Evolutionary conservation across 2,113 vertebrate species (phyloP), one percentile per base, ranked within the genome.

Genomic region (Etia nguti): DNA sequence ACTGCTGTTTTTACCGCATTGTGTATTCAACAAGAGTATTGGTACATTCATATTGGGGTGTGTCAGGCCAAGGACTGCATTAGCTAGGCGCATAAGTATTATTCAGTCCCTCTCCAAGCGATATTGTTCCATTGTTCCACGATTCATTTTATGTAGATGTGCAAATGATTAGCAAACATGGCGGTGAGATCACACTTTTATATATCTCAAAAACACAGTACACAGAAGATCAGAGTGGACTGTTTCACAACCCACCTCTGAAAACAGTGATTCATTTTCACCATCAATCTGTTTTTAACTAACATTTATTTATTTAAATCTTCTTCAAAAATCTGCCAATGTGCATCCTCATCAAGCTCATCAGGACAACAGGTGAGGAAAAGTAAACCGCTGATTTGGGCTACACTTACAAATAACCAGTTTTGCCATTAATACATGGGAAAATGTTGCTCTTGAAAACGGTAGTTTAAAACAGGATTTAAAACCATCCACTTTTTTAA

Each of bases 71-170:
- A 57, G 36, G 6, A 38, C 52, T 79, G 50, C 50, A 56, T 80
- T 80, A 38, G 8, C 0, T 24, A 24, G 34, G 52, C 20, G 10
- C 24, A 8, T 48, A 31, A 57, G 3, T 57, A 57, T 26, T 80
- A 56, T 26, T 36, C 48, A 43, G 38, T 24, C 15, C 22, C 26
- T 10, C 70, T 29, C 41, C 10, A 15, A 77, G 46, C 5, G 18
- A 20, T n/a, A 1, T 31, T 24, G n/a, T 15, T 22, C n/a, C 1
- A 46, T 73, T 0, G 43, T 48, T 50, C 41, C 20, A 31, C 41
- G 10, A 0, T 50, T 1, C 4, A 0, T 13, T 50, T 50, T 77
- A 48, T 31, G 43, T 50, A 77, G 46, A 50, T 16, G 4, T 77
- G 46, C 73, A 77, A 50, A 50, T 31, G 46, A 52, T 50, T 1